Percentiles rank a stretch among this genome's conserved stretches.
phyloP scores from a whole-genome alignment of 2,797 vertebrate genomes.

The Neosilurus mollespiculum region DNA sequence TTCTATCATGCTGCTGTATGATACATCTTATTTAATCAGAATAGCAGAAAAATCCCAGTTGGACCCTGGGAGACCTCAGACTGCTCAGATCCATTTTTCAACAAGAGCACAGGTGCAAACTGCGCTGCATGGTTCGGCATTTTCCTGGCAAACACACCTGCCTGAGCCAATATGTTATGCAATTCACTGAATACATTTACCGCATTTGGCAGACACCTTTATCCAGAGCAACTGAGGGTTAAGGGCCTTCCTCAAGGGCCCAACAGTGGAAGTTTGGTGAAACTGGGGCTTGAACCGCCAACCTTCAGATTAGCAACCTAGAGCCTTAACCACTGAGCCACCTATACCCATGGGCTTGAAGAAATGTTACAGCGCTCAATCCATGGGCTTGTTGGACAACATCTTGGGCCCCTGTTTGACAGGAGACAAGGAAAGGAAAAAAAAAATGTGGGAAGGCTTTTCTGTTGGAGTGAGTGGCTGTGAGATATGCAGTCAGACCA shows the following conservation, averaged over 20 bases:
- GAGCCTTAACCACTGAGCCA: too few relatives aligned
- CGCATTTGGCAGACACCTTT: too few relatives aligned
- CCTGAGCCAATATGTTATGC: slow-evolving; percentile 4
- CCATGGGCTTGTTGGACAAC: slow-evolving; percentile 6
- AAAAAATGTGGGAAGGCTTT: neutral
- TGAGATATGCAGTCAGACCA: neutral
- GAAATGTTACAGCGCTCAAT: slow-evolving; percentile 13
- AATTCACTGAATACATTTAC: slow-evolving; percentile 10
- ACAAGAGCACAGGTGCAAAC: slow-evolving; percentile 20
- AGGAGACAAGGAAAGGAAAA: neutral
- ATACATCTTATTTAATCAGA: slow-evolving; percentile 3
- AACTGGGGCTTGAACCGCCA: too few relatives aligned
- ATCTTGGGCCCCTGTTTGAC: neutral
- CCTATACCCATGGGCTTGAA: neutral
- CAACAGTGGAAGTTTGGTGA: too few relatives aligned
- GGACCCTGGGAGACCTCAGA: neutral
- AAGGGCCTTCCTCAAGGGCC: too few relatives aligned
- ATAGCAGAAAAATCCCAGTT: slow-evolving; percentile 11
- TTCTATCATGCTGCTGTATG: neutral
- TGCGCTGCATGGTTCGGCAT: neutral
- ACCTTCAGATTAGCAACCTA: too few relatives aligned
- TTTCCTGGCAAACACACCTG: slow-evolving; percentile 13
- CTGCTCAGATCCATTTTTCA: slow-evolving; percentile 10
- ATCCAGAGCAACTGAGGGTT: too few relatives aligned
- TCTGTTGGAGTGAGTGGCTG: slow-evolving; percentile 15